phyloP scores from a whole-genome alignment of 2,113 vertebrate genomes.

The Gavia stellata region DNA sequence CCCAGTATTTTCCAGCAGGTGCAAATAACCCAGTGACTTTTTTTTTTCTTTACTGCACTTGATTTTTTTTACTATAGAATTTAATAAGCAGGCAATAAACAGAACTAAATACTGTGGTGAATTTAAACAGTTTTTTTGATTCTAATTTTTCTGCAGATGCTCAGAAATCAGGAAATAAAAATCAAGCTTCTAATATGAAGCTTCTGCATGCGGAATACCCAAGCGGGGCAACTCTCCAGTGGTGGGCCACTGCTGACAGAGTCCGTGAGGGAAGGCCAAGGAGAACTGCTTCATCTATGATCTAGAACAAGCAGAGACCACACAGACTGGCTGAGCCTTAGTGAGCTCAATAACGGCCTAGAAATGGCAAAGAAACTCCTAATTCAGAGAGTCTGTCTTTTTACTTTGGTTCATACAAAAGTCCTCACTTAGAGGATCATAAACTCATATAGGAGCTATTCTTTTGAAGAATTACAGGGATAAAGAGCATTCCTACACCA shows the following conservation, averaged over 20 bases:
- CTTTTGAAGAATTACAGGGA: not conserved
- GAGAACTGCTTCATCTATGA: not conserved
- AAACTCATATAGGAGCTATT: not conserved
- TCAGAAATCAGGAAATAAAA: not conserved
- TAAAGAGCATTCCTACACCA: not conserved
- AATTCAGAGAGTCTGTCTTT: not conserved
- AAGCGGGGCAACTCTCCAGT: not conserved
- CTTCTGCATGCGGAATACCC: not conserved
- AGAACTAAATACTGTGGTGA: not conserved
- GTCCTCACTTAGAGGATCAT: not conserved
- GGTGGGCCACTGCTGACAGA: not conserved
- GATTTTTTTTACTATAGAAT: not conserved
- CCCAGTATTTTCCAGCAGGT: not conserved
- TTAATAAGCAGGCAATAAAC: not conserved
- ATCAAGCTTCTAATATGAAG: not conserved
- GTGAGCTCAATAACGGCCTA: not conserved
- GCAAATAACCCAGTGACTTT: not conserved
- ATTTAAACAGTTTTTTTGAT: not conserved
- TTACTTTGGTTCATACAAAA: not conserved
- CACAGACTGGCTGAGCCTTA: not conserved
- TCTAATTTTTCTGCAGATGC: not conserved
- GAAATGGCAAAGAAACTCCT: not conserved
- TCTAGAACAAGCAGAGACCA: not conserved
- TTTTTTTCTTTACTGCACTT: not conserved
- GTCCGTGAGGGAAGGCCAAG: not conserved